Conservation (phyloP, 2,888 invertebrate species). For the Liodrosophila aerea region DNA sequence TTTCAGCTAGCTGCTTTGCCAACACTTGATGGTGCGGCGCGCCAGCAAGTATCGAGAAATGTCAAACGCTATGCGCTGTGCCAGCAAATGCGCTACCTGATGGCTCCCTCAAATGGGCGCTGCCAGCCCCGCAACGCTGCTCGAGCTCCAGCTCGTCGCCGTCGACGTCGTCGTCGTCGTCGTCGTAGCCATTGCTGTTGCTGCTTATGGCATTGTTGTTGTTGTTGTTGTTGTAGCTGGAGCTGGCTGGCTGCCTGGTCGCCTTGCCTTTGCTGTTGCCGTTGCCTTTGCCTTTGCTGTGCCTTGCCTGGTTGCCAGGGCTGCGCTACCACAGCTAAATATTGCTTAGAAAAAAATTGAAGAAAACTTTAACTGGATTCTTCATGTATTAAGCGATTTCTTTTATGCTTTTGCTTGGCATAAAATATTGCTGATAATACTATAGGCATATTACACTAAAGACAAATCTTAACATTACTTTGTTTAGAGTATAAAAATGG, state of each 20-base stretch:
- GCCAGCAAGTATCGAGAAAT: conserved; percentile 81
- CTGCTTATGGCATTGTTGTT: conserved; percentile 40
- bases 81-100: conserved; percentile 74
- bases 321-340: conserved; percentile 44
- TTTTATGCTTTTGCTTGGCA: conserved; percentile 3
- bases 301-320: conserved; percentile 61
- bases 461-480: no score
- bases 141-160: conserved; percentile 52
- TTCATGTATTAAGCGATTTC: conserved; percentile 6
- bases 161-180: conserved; percentile 45
- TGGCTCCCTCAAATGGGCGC: conserved; percentile 80
- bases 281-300: conserved; percentile 32
- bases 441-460: no score
- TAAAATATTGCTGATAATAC: neutral
- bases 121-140: conserved; percentile 73
- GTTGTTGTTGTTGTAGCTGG: conserved; percentile 53
- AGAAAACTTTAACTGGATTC: neutral
- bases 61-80: conserved; percentile 78
- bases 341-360: conserved; percentile 27
- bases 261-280: conserved; percentile 51
- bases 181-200: conserved; percentile 47
- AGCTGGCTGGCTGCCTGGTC: conserved; percentile 59
- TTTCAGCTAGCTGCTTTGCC: conserved; percentile 42
- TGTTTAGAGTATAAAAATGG: no score
- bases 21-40: conserved; percentile 77